Evolutionary conservation across 2,113 vertebrate species (phyloP), one percentile per base, ranked within the genome.

Genomic region (Rhineura floridana): DNA sequence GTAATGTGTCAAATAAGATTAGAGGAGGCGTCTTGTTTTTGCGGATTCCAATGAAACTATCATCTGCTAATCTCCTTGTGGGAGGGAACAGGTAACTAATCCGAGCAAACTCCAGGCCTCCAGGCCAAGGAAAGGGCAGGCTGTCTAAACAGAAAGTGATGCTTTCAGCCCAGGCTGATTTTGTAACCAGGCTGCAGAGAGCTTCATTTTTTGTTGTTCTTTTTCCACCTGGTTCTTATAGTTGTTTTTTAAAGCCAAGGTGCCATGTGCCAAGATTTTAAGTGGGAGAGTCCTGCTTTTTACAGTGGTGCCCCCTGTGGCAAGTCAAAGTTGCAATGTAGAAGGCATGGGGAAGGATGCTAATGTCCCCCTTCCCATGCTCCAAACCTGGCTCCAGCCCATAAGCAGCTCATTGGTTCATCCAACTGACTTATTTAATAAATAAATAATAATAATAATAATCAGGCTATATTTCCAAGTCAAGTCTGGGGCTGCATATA

Each of bases 1-100:
- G 96, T 97, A 97, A 97, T 95, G 96, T 97, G 97, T 97, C 97
- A 98, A 97, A 97, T 96, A 96, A 98, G 98, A 98, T 98, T 97
- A 98, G 97, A 97, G 97, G 96, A 97, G 96, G 95, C 96, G 97
- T 97, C 96, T 92, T 95, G 90, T 97, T 97, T 97, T 97, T 97
- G 97, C 93, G 94, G 94, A 93, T 97, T 97, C 96, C 97, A 98
- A 98, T 98, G 97, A 97, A 98, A 98, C 98, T 98, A 98, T 98
- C 97, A 98, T 97, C 96, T 94, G 95, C 94, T 98, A 97, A 98
- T 97, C 97, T 96, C 95, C 95, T 96, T 97, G 96, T 97, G 96
- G 94, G 95, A 97, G 96, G 80, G 81, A 90, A 97, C 95, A 98
- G 97, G 96, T 98, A 98, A 97, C 96, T 97, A 97, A 98, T 97